These are phyloP conservation scores for Rissa tridactyla DNA, from an alignment of 2,113 vertebrate genomes.

Conservation along the genomic window DNA sequence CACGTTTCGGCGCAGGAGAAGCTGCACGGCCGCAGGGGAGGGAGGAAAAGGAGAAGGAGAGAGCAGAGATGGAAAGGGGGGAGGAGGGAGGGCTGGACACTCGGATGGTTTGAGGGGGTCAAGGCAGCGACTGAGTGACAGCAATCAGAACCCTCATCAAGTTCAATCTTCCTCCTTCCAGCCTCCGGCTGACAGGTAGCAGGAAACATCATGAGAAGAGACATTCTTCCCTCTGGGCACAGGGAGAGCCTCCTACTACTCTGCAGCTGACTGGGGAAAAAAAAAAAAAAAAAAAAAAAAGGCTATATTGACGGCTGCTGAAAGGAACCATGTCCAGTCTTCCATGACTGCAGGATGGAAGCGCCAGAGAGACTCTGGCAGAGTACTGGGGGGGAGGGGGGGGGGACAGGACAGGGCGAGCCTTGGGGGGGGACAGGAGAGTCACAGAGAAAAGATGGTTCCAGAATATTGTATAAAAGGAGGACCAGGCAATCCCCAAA, in stretches of 20 bases:
- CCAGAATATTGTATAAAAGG: neutral
- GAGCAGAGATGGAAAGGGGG: neutral
- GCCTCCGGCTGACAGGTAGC: neutral
- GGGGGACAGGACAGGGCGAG: neutral
- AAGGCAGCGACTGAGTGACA: neutral
- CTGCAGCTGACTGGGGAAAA: neutral
- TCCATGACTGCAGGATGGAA: neutral
- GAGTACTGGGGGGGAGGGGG: neutral
- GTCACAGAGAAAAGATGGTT: neutral
- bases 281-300: neutral
- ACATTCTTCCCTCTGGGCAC: neutral
- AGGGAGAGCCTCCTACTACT: neutral
- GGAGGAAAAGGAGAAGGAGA: neutral
- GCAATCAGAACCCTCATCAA: neutral
- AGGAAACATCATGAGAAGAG: neutral
- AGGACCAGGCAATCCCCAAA: neutral
- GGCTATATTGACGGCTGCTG: neutral
- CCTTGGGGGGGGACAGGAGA: neutral
- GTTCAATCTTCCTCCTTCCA: neutral
- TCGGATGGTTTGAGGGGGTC: neutral
- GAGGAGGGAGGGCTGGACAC: neutral
- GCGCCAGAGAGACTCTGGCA: neutral
- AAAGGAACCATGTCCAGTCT: neutral
- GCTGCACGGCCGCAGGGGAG: neutral
- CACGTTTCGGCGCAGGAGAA: neutral